These are phyloP conservation scores for Enoplosus armatus DNA, from an alignment of 2,797 vertebrate genomes.

Conservation along the genomic window DNA sequence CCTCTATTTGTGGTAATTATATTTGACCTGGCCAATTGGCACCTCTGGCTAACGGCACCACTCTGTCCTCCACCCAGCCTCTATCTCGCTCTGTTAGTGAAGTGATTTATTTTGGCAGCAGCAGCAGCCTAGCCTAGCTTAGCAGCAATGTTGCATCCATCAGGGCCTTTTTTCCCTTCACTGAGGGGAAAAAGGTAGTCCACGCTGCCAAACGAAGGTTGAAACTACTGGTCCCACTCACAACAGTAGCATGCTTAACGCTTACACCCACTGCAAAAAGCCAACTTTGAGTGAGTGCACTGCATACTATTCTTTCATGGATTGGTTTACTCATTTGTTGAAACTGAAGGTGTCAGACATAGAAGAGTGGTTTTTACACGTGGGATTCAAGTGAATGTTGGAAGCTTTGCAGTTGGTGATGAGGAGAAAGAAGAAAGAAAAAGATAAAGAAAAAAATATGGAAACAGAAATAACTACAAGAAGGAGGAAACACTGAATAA, in stretches of 20 bases:
- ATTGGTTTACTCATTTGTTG: slow-evolving; percentile 21
- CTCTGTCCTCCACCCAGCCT: slow-evolving; percentile 54
- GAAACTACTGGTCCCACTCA: slow-evolving; percentile 35
- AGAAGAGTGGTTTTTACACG: not conserved
- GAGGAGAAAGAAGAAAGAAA: not conserved
- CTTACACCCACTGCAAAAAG: not conserved
- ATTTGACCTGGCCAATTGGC: slow-evolving; percentile 78
- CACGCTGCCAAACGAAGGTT: slow-evolving; percentile 45
- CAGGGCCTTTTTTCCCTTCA: slow-evolving; percentile 32
- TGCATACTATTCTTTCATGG: not conserved
- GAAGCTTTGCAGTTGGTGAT: not conserved
- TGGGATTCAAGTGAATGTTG: not conserved
- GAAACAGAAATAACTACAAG: slow-evolving; percentile 38
- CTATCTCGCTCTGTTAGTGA: slow-evolving; percentile 52
- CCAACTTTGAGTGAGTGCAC: not conserved
- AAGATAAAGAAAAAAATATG: slow-evolving; percentile 10
- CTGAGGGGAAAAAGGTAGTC: slow-evolving; percentile 23
- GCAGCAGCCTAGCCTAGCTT: slow-evolving; percentile 49
- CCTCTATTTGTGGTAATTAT: slow-evolving; percentile 78
- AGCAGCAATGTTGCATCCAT: slow-evolving; percentile 63
- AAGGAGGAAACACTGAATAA: slow-evolving; percentile 44
- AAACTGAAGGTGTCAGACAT: slow-evolving; percentile 15
- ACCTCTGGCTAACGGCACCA: slow-evolving; percentile 71
- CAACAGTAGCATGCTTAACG: not conserved
- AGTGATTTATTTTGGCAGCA: slow-evolving; percentile 75